phyloP scores from a whole-genome alignment of 2,888 invertebrate species.

The Lasioglossum marginatum region DNA sequence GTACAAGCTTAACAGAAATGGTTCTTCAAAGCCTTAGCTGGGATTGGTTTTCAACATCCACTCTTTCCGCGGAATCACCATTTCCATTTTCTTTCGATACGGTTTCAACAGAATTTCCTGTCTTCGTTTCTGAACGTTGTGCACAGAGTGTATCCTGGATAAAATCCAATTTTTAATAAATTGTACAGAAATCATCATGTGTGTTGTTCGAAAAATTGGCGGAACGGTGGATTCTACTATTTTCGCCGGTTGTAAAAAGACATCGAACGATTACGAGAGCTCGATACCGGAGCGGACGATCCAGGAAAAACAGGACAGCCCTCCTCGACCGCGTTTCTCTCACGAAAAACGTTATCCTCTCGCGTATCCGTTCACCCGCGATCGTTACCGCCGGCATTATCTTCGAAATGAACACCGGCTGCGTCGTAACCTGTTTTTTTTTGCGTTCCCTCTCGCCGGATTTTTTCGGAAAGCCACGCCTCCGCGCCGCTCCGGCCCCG shows the following conservation, averaged over 20 bases:
- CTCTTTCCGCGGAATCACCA: not conserved
- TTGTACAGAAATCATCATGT: not conserved
- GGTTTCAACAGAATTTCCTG: not conserved
- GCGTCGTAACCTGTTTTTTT: conserved; percentile 18
- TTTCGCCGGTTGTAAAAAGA: not conserved
- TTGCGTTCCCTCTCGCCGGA: not conserved
- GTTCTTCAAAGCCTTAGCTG: not conserved
- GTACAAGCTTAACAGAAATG: not conserved
- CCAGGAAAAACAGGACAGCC: not conserved
- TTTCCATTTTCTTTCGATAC: not conserved
- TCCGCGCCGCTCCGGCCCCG: not conserved
- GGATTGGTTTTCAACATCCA: not conserved
- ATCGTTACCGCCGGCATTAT: conserved; percentile 40
- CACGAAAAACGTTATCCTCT: conserved; percentile 14
- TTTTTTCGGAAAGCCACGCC: conserved; percentile 2
- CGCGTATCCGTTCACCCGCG: conserved; percentile 12
- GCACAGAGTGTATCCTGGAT: not conserved
- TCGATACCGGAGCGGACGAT: not conserved
- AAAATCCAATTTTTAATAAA: not conserved
- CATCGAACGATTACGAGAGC: not conserved
- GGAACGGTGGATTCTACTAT: not conserved
- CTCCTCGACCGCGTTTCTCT: conserved; percentile 11
- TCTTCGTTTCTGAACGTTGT: not conserved
- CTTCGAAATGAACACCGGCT: conserved; percentile 19
- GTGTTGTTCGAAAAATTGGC: not conserved